Evolutionary conservation across 2,888 invertebrate species (phyloP).

Genomic region (Eupeodes latifasciatus): DNA sequence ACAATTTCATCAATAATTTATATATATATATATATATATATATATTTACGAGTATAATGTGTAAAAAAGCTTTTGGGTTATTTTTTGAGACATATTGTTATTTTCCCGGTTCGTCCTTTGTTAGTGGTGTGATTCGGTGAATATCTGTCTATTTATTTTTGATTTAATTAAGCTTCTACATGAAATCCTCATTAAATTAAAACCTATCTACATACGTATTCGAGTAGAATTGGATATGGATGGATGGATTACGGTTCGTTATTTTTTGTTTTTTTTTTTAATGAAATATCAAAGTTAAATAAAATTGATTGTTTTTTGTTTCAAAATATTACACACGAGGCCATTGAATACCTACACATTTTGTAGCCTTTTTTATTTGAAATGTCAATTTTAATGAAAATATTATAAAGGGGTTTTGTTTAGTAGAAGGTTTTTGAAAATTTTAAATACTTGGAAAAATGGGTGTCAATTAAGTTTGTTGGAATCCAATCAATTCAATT

Average conservation of each 20-base stretch:
- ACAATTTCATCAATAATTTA: not conserved
- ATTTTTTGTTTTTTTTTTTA: conserved; percentile 16
- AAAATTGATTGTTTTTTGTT: conserved; percentile 60
- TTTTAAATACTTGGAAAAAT: too few species aligned
- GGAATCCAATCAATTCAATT: too few species aligned
- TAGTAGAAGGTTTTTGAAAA: too few species aligned
- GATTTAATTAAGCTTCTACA: conserved; percentile 55
- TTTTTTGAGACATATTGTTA: conserved; percentile 35
- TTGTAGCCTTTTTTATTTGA: not conserved
- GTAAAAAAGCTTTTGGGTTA: not conserved
- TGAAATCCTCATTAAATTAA: conserved; percentile 64
- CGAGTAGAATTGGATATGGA: too few species aligned
- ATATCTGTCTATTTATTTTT: conserved; percentile 11
- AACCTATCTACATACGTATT: not conserved
- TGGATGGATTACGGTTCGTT: conserved; percentile 48
- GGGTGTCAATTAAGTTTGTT: too few species aligned
- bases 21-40: too few species aligned
- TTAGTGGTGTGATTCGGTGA: not conserved
- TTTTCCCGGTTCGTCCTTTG: not conserved
- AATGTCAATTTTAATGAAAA: not conserved
- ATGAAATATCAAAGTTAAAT: conserved; percentile 57
- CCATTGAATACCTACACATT: not conserved
- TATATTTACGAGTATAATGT: too few species aligned
- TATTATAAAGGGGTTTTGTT: too few species aligned
- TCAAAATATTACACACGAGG: not conserved